A percentile compares a stretch with the other conserved stretches of the same genome.
Conservation (phyloP, 2,113 vertebrate genomes). For the Odocoileus hemionus region DNA sequence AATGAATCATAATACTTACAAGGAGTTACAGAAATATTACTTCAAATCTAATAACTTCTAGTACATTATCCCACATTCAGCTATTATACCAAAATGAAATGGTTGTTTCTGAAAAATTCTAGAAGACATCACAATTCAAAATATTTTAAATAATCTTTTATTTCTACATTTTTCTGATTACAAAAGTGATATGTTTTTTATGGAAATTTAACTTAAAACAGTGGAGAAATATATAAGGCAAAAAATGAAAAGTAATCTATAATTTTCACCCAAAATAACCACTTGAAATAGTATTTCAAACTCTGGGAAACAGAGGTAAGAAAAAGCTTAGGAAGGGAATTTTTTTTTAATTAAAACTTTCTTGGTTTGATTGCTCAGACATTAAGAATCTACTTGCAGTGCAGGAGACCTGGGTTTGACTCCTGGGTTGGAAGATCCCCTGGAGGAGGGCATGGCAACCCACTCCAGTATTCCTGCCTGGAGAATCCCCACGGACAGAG, state of each 20-base stretch:
- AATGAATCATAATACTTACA: not conserved
- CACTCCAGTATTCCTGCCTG: not conserved
- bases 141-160: not conserved
- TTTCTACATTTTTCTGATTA: not conserved
- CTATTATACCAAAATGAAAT: slow-evolving; percentile 2
- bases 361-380: not conserved
- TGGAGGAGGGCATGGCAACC: not conserved
- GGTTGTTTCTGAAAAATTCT: not conserved
- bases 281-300: not conserved
- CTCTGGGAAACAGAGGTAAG: not conserved
- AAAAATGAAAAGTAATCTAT: not conserved
- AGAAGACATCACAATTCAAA: not conserved
- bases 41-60: not conserved
- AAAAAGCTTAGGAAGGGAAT: not conserved
- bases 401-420: not conserved
- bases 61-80: not conserved
- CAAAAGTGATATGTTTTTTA: not conserved
- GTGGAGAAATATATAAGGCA: not conserved
- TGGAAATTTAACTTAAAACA: not conserved
- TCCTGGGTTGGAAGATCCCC: not conserved
- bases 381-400: not conserved
- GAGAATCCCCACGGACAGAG: not conserved
- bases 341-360: not conserved
- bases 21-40: not conserved
- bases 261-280: not conserved